phyloP scores from a whole-genome alignment of 2,113 vertebrate genomes.

The Nematolebias whitei region DNA sequence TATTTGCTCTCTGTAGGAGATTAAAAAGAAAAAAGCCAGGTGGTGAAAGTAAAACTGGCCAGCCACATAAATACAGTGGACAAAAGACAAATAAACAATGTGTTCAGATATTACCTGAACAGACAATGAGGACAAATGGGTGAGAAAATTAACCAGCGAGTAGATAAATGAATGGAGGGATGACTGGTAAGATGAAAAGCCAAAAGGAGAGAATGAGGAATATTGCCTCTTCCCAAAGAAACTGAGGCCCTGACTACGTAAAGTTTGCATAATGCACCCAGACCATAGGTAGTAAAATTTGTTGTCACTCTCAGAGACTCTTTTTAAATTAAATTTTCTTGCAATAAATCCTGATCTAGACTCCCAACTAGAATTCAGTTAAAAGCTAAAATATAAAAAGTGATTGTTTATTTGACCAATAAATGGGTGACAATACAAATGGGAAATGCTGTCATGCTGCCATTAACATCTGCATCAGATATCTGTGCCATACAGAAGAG shows the following conservation, averaged over 20 bases:
- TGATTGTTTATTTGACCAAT: constrained; percentile 17
- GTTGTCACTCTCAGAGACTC: neutral
- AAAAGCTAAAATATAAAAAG: constrained; percentile 9
- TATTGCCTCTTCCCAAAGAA: constrained; percentile 27
- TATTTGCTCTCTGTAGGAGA: neutral
- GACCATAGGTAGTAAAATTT: neutral
- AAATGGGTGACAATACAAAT: constrained; percentile 63
- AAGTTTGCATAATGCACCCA: constrained; percentile 8
- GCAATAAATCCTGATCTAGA: constrained; percentile 11
- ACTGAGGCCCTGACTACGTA: constrained; percentile 6
- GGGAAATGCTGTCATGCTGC: constrained; percentile 62
- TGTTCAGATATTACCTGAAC: constrained; percentile 37
- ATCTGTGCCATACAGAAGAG: constrained; percentile 45
- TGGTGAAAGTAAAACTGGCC: constrained; percentile 13
- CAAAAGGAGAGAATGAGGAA: constrained; percentile 67
- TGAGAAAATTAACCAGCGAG: constrained; percentile 28
- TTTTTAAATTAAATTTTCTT: neutral
- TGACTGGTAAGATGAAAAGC: constrained; percentile 49
- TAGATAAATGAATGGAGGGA: constrained; percentile 39
- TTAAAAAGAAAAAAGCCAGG: constrained; percentile 16
- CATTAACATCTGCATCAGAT: constrained; percentile 41
- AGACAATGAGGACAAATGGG: constrained; percentile 45
- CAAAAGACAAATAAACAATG: constrained; percentile 17
- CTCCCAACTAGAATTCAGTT: constrained; percentile 19
- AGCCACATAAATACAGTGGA: constrained; percentile 21